Percentiles rank a stretch among this genome's conserved stretches.
These are phyloP conservation scores for Iphiclides podalirius DNA, from an alignment of 2,888 invertebrate species.

Conservation along the genomic window DNA sequence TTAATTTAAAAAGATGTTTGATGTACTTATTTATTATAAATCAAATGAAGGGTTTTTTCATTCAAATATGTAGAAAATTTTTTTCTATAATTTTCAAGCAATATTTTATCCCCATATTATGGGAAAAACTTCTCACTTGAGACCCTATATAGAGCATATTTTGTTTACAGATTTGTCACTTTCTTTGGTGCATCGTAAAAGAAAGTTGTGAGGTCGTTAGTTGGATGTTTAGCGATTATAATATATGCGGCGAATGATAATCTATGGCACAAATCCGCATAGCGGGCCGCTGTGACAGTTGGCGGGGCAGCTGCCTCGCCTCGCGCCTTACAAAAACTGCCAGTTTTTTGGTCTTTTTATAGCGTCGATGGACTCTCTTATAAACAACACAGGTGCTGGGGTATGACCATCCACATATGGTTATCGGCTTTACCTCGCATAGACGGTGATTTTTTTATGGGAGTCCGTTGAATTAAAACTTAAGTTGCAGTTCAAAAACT, in stretches of 20 bases:
- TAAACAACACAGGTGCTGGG: constrained; percentile 78
- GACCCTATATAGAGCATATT: too few species aligned
- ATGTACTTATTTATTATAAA: too few species aligned
- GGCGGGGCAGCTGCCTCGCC: constrained; percentile 70
- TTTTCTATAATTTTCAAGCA: too few species aligned
- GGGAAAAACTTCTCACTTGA: too few species aligned
- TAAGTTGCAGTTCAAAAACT: constrained; percentile 25
- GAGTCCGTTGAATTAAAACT: constrained; percentile 45
- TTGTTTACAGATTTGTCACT: too few species aligned
- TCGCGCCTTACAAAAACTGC: constrained; percentile 75
- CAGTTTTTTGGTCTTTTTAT: constrained; percentile 77
- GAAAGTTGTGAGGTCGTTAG: constrained; percentile 43
- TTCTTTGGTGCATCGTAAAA: constrained; percentile 18
- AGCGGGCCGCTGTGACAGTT: constrained; percentile 67
- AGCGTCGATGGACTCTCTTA: constrained; percentile 70
- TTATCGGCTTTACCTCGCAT: constrained; percentile 60
- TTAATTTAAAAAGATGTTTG: too few species aligned
- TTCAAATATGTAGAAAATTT: too few species aligned
- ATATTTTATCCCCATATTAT: too few species aligned
- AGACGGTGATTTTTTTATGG: constrained; percentile 57
- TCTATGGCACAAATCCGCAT: constrained; percentile 62
- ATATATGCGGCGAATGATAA: constrained; percentile 56
- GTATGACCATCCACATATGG: constrained; percentile 76
- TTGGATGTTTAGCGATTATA: constrained; percentile 49
- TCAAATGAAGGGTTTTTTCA: too few species aligned